phyloP scores from a whole-genome alignment of 1,140 invertebrate species.

The Goniozus legneri region DNA sequence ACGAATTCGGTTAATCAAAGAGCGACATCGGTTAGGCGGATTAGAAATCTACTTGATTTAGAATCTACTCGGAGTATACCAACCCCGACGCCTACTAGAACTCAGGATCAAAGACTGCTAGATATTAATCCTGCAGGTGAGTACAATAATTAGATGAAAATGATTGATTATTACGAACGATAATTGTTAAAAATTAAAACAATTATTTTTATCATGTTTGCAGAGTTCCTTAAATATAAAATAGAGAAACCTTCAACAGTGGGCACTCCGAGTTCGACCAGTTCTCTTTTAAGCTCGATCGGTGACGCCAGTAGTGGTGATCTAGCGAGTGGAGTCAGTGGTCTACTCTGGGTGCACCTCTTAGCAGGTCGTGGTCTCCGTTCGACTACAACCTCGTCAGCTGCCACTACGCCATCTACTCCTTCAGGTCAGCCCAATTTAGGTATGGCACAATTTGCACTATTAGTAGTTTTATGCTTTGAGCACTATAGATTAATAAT shows the following conservation, averaged over 20 bases:
- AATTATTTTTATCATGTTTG: constrained; percentile 3
- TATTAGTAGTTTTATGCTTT: background rate
- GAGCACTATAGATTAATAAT: background rate
- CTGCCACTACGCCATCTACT: constrained; percentile 63
- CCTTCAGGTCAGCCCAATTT: constrained; percentile 56
- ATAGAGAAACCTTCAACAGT: constrained; percentile 71
- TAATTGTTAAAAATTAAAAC: no score
- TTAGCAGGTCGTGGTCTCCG: constrained; percentile 84
- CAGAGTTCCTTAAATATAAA: constrained; percentile 90
- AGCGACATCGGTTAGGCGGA: constrained; percentile 70
- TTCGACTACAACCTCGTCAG: constrained; percentile 67
- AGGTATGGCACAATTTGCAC: constrained; percentile 26
- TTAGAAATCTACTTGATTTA: constrained; percentile 75
- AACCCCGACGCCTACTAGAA: constrained; percentile 70
- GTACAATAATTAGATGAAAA: constrained; percentile 8
- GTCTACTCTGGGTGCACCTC: constrained; percentile 87
- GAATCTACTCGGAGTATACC: constrained; percentile 58
- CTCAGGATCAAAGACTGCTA: constrained; percentile 65
- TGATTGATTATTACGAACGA: background rate
- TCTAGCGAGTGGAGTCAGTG: constrained; percentile 71
- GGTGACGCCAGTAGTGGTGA: constrained; percentile 42
- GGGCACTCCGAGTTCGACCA: constrained; percentile 52
- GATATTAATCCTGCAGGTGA: constrained; percentile 83
- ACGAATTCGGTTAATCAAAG: constrained; percentile 54
- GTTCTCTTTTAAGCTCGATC: constrained; percentile 48